Evolutionary conservation across 2,797 vertebrate species (phyloP).

Genomic region (Tragelaphus oryx): DNA sequence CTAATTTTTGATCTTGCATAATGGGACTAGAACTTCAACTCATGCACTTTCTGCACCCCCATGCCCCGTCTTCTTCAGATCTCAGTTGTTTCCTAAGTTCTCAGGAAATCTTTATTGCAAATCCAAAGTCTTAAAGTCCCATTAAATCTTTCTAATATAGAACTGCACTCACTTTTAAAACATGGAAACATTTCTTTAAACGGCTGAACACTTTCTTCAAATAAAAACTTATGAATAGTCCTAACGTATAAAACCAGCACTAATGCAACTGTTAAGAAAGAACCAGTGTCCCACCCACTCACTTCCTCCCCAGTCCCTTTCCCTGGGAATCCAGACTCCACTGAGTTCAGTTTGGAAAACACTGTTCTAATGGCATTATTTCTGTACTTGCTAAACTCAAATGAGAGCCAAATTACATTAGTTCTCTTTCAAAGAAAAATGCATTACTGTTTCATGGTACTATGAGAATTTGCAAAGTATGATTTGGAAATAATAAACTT

Average conservation of each 20-base stretch:
- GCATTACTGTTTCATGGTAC: not conserved
- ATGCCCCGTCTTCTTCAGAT: not conserved
- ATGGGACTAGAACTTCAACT: not conserved
- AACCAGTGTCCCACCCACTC: not conserved
- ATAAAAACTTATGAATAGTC: not conserved
- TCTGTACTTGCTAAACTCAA: slow-evolving; percentile 26
- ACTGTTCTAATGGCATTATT: not conserved
- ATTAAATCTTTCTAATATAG: not conserved
- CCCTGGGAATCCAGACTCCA: not conserved
- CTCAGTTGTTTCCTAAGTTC: not conserved
- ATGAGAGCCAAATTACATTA: not conserved
- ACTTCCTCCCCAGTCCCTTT: not conserved
- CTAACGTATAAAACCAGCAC: not conserved
- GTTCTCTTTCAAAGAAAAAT: slow-evolving; percentile 22
- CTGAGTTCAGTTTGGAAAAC: not conserved
- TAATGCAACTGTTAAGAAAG: not conserved
- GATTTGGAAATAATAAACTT: slow-evolving; percentile 9
- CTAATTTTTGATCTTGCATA: not conserved
- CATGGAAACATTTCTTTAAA: not conserved
- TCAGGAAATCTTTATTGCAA: not conserved
- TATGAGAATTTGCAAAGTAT: not conserved
- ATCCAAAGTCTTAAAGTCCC: not conserved
- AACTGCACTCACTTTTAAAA: not conserved
- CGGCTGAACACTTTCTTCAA: not conserved
- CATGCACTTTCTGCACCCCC: not conserved